A percentile compares a stretch with the other conserved stretches of the same genome.
phyloP scores from a whole-genome alignment of 2,113 vertebrate genomes.

The Serilophus lunatus region DNA sequence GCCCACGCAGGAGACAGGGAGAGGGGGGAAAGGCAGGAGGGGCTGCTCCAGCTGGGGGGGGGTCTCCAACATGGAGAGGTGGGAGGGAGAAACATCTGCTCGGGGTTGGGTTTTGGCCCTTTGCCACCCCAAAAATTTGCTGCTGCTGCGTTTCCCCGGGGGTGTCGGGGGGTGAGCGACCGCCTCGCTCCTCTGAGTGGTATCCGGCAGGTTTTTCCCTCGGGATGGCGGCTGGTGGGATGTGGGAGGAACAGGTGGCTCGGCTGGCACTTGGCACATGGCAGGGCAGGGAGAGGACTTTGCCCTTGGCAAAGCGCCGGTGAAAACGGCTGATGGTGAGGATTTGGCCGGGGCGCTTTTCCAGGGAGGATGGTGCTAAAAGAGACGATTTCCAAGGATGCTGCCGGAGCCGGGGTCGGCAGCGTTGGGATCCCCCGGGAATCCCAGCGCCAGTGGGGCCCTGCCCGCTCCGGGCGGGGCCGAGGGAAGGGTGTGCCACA shows the following conservation, averaged over 20 bases:
- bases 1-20: not conserved
- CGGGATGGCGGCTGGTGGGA: accelerated
- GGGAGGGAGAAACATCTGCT: not conserved
- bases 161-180: accelerated
- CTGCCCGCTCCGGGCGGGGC: not conserved
- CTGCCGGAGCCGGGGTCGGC: accelerated
- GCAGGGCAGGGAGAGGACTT: not conserved
- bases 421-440: not conserved
- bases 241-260: not conserved
- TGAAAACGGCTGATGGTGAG: not conserved
- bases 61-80: accelerated
- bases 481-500: not conserved
- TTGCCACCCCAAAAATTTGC: not conserved
- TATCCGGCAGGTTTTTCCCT: accelerated
- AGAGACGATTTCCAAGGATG: not conserved
- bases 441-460: accelerated
- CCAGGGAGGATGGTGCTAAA: accelerated
- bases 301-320: not conserved
- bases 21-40: not conserved
- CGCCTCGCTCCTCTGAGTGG: accelerated
- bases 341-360: not conserved
- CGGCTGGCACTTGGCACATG: not conserved
- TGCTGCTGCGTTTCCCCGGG: too few relatives aligned
- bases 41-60: not conserved
- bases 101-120: not conserved